Evolutionary conservation across 2,888 invertebrate genomes (phyloP), one percentile per base, ranked within the genome.

Genomic region (Rhingia campestris): DNA sequence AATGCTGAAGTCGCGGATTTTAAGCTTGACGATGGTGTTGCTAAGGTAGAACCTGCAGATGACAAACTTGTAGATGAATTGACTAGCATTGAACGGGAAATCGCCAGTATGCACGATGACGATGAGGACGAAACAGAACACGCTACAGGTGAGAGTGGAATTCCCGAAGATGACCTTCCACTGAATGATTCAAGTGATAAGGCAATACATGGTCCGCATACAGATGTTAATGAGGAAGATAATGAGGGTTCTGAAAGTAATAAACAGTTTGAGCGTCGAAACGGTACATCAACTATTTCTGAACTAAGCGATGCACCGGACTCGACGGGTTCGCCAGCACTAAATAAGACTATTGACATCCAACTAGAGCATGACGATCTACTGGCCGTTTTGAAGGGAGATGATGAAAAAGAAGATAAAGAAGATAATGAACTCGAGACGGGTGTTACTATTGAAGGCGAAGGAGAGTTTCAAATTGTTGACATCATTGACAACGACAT

Each of bases 351-450:
- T 59, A 64, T 7, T n/a, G 82, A 75, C 3, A 10, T 64, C 7
- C 81, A 88, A 0, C 58, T 90, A 7, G 88, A 89, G 10, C 90
- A 91, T 64, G 89, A 89, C 14, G 92, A 92, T 76, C 87, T 92
- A 76, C 92, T 94, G 12, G 93, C 92, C 77, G 91, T 92, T 33
- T 88, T 94, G 41, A 93, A 94, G 30, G 92, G 93, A 86, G 92
- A 93, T 77, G 93, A 93, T 91, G 92, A 92, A 84, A 92, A 92
- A 88, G 93, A 93, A 79, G 92, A 92, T 54, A 92, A 92, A 88
- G 93, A 93, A 79, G 92, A 92, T 54, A 87, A 87, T 35, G 51
- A 92, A 73, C 53, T 67, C 72, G 54, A 72, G 67, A 37, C 58
- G 47, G 89, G 89, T 3, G 90, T 90, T 0, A 91, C 90, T 5